phyloP scores from a whole-genome alignment of 2,113 vertebrate genomes.

The Laterallus jamaicensis region DNA sequence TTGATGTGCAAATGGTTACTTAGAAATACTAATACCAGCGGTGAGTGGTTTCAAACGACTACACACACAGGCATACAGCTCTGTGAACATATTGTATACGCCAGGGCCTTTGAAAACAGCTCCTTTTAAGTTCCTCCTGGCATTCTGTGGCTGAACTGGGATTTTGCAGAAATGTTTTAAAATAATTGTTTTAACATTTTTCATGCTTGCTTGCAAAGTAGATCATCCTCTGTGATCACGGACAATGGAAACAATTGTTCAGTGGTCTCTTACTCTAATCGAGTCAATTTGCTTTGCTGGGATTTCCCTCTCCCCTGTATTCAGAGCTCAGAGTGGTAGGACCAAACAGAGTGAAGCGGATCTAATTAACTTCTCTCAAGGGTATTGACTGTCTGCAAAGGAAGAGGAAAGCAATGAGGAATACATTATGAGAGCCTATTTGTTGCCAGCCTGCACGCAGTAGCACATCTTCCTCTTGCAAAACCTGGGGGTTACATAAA shows the following conservation, averaged over 20 bases:
- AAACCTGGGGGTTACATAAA: neutral
- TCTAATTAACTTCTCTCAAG: slow-evolving; percentile 70
- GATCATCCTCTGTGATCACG: slow-evolving; percentile 37
- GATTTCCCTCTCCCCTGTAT: slow-evolving; percentile 53
- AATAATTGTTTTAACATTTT: slow-evolving; percentile 17
- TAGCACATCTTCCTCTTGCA: slow-evolving; percentile 33
- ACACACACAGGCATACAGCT: neutral
- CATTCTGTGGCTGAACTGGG: neutral
- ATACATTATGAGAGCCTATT: slow-evolving; percentile 37
- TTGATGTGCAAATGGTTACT: slow-evolving; percentile 10
- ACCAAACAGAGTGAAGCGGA: slow-evolving; percentile 61
- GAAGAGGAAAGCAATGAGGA: slow-evolving; percentile 53
- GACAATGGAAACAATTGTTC: slow-evolving; percentile 6
- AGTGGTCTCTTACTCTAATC: slow-evolving; percentile 12
- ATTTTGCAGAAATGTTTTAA: slow-evolving; percentile 6
- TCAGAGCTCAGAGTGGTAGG: slow-evolving; percentile 9
- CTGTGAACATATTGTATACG: neutral
- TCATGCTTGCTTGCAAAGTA: slow-evolving; percentile 10
- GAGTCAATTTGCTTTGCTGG: slow-evolving; percentile 62
- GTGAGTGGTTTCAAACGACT: neutral
- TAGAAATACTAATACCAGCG: neutral
- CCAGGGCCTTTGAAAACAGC: neutral
- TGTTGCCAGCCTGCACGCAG: neutral
- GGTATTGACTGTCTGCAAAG: slow-evolving; percentile 63
- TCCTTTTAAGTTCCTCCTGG: neutral